Conservation (phyloP, 1,140 invertebrate species). For the Cyrtorhinus lividipennis region DNA sequence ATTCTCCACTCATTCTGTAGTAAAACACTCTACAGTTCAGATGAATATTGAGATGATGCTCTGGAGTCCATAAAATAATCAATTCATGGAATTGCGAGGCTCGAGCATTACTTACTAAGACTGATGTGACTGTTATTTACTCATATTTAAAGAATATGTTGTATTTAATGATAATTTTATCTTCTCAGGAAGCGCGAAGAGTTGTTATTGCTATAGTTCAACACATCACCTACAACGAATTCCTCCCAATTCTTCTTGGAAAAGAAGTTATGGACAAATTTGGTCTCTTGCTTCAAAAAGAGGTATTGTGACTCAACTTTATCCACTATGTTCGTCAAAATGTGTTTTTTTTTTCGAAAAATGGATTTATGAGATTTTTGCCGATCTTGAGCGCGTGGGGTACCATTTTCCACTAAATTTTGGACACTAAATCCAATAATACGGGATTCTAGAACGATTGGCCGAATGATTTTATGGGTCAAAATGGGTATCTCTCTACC, state of each 20-base stretch:
- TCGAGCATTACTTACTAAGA: no score
- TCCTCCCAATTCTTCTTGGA: conserved; percentile 80
- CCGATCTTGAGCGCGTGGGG: no score
- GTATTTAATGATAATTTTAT: neutral
- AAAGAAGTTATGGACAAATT: conserved; percentile 89
- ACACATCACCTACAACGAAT: conserved; percentile 90
- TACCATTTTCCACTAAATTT: no score
- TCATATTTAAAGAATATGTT: neutral
- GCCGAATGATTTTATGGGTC: no score
- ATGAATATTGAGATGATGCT: neutral
- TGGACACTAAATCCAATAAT: no score
- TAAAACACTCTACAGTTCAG: no score
- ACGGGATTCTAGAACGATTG: no score
- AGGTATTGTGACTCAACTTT: conserved; percentile 39
- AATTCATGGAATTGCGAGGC: no score
- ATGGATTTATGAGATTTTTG: no score
- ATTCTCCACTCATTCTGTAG: neutral
- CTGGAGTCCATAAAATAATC: neutral
- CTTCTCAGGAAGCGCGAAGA: conserved; percentile 57
- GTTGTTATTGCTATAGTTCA: conserved; percentile 83
- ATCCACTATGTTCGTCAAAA: neutral
- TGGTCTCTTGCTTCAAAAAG: conserved; percentile 64
- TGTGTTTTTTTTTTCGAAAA: no score
- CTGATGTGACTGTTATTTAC: no score
- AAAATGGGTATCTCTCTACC: no score